These are phyloP conservation scores for Heterotis niloticus DNA, from an alignment of 2,113 vertebrate genomes.

Conservation along the genomic window DNA sequence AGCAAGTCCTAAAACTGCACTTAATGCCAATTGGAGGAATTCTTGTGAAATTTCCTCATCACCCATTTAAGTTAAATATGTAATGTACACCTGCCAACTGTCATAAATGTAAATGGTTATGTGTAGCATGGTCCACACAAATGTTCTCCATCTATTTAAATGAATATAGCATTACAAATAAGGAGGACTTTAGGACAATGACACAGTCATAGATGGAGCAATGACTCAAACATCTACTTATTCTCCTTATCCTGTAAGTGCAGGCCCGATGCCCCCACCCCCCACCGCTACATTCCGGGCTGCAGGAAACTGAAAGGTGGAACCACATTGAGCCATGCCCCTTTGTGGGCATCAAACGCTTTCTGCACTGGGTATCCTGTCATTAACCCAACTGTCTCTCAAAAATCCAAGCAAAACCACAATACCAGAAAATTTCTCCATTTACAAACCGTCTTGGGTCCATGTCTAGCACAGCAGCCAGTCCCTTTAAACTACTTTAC, in stretches of 20 bases:
- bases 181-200: no score
- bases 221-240: slow-evolving; percentile 52
- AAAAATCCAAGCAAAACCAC: not conserved
- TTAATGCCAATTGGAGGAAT: no score
- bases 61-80: no score
- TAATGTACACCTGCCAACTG: no score
- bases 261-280: slow-evolving; percentile 53
- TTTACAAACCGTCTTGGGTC: not conserved
- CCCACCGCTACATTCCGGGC: slow-evolving; percentile 48
- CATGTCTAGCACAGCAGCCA: not conserved
- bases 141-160: no score
- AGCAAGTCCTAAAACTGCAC: no score
- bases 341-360: slow-evolving; percentile 37
- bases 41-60: no score
- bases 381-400: not conserved
- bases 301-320: slow-evolving; percentile 60
- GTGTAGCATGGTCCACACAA: no score
- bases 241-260: slow-evolving; percentile 50
- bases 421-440: not conserved
- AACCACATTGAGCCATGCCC: slow-evolving; percentile 21
- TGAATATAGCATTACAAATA: no score
- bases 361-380: slow-evolving; percentile 20
- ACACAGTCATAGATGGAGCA: slow-evolving; percentile 28
- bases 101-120: no score
- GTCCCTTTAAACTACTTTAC: not conserved